Conservation (phyloP, 2,888 invertebrate species). For the Synergus umbraculus region DNA sequence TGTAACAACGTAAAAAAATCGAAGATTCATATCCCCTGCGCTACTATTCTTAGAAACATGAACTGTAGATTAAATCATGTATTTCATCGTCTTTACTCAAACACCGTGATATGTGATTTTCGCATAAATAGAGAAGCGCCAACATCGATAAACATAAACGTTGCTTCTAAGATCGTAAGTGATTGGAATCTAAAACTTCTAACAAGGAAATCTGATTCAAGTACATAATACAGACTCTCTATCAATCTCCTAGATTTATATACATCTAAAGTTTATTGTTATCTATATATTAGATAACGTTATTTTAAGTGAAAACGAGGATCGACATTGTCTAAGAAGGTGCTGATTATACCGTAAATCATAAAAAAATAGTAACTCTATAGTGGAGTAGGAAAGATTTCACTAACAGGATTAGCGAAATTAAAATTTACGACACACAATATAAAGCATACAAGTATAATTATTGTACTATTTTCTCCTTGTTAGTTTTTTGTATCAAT, state of each 20-base stretch:
- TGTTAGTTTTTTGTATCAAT: background rate
- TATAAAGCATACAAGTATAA: background rate
- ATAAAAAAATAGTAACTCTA: background rate
- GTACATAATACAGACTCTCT: background rate
- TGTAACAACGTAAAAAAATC: background rate
- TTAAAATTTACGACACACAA: constrained; percentile 6
- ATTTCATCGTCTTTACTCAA: constrained; percentile 7
- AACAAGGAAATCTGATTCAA: constrained; percentile 15
- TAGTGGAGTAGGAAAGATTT: background rate
- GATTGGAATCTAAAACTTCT: constrained; percentile 38
- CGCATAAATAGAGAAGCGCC: background rate
- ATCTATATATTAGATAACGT: constrained; percentile 1
- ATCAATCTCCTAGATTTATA: constrained; percentile 16
- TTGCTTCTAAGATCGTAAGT: background rate
- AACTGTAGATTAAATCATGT: constrained; percentile 5
- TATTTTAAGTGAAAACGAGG: background rate
- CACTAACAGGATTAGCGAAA: constrained; percentile 1
- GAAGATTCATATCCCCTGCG: background rate
- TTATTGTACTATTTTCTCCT: background rate
- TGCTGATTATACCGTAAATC: constrained; percentile 10
- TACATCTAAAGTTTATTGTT: constrained; percentile 1
- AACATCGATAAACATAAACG: constrained; percentile 10
- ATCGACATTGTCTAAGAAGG: background rate
- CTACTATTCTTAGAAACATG: constrained; percentile 23
- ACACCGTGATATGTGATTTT: constrained; percentile 22